Conservation (phyloP, 1,140 invertebrate species). For the Drosophila ogumai region DNA sequence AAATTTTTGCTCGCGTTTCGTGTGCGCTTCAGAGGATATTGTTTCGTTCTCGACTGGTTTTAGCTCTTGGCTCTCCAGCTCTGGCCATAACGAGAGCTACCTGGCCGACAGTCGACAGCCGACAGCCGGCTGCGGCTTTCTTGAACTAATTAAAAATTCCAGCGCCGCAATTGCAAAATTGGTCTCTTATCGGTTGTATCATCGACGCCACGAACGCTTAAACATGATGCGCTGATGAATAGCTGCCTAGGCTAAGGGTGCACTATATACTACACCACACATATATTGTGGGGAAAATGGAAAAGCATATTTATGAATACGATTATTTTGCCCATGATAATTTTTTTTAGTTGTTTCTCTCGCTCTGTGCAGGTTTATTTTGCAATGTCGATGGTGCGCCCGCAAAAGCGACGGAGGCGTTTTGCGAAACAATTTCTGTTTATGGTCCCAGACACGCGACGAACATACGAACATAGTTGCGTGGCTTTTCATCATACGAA, state of each 20-base stretch:
- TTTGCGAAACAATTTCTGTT: conserved; percentile 80
- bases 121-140: conserved; percentile 49
- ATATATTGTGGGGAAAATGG: conserved; percentile 28
- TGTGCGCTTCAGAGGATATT: conserved; percentile 50
- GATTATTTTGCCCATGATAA: conserved; percentile 78
- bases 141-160: conserved; percentile 81
- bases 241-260: conserved; percentile 64
- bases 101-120: conserved; percentile 4
- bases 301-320: conserved; percentile 78
- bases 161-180: conserved; percentile 81
- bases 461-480: conserved; percentile 40
- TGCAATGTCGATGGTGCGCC: conserved; percentile 61
- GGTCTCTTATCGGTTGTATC: conserved; percentile 83
- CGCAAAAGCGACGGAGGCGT: conserved; percentile 75
- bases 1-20: conserved; percentile 51
- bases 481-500: conserved; percentile 50
- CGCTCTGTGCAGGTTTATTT: conserved; percentile 53
- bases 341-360: conserved; percentile 48
- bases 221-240: conserved; percentile 83
- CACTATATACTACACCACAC: background rate
- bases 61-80: conserved; percentile 9
- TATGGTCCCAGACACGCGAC: conserved; percentile 77
- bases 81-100: conserved; percentile 28
- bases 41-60: conserved; percentile 36
- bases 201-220: conserved; percentile 78